Base-by-base conservation (phyloP, 1,140 invertebrate species). In the Nylanderia fulva region DNA sequence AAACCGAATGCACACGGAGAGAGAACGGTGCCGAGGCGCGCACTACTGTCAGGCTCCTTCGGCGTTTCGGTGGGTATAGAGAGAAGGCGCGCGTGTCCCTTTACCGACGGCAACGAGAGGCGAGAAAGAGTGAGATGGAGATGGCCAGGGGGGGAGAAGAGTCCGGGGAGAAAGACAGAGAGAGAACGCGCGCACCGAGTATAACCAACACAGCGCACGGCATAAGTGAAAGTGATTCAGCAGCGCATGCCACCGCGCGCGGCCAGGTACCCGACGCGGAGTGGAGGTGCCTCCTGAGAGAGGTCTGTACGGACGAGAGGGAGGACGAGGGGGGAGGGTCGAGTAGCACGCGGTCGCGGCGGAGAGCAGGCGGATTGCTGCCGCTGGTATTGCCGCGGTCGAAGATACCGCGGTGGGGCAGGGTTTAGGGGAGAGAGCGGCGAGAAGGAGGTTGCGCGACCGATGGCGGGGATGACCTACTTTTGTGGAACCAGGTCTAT, bases 401-500 rank as follows among this genome's bases (percentile, higher is more conserved):
- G 84, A 87, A 71, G 79, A 93, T 93, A 93, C 92, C 93, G 94
- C 93, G 94, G 91, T 93, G 94, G 93, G 68, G 88, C 91, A 94
- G 52, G 7, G 92, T 94, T 36, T 1, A 0, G 33, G 18, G 18
- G 33, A 29, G 29, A 29, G n/a, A 0, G 33, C 69, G 92, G 93
- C 58, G 93, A 92, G 94, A 93, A 92, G 92, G 94, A 89, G 93
- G 93, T 88, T 88, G 89, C 89, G 76, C 68, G 85, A 76, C 58
- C 94, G 93, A 91, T 92, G 91, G 95, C 91, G 93, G 95, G 94
- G 95, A 94, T 95, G 95, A 95, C 96, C 96, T 95, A 97, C 96
- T 97, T n/a, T n/a, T 96, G 97, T 96, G 92, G 94, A 95, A 95
- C 94, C 94, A 94, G 94, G 94, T 94, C 94, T 94, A 94, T 95